Evolutionary conservation across 1,140 invertebrate genomes (phyloP).

Genomic region (Physella acuta): DNA sequence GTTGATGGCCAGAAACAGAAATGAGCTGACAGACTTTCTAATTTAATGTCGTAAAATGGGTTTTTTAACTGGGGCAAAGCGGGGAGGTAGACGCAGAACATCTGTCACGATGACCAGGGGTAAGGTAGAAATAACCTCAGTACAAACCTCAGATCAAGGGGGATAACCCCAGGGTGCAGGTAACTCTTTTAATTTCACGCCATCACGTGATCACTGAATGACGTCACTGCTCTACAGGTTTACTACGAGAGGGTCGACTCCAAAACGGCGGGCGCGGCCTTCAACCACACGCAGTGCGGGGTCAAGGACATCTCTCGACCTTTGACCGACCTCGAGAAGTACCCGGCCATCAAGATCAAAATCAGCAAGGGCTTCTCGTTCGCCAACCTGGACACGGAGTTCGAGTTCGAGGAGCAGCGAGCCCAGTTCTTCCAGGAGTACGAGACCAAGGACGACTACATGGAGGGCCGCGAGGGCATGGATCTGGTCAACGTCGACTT

Average conservation of each 20-base stretch:
- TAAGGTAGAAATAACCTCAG: too few relatives aligned
- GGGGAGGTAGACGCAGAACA: too few relatives aligned
- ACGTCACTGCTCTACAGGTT: conserved; percentile 61
- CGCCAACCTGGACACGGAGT: conserved; percentile 76
- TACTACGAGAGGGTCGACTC: conserved; percentile 85
- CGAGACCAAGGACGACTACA: conserved; percentile 81
- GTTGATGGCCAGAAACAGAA: too few relatives aligned
- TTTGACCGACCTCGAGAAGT: conserved; percentile 69
- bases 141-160: too few relatives aligned
- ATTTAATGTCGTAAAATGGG: too few relatives aligned
- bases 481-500: conserved; percentile 67
- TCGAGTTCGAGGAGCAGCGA: conserved; percentile 82
- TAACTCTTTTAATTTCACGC: too few relatives aligned
- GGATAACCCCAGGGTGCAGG: too few relatives aligned
- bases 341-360: conserved; percentile 72
- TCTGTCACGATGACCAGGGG: too few relatives aligned
- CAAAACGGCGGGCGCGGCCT: conserved; percentile 75
- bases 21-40: too few relatives aligned
- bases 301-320: conserved; percentile 79
- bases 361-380: conserved; percentile 83
- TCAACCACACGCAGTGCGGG: conserved; percentile 77
- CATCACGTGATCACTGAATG: too few relatives aligned
- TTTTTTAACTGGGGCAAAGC: too few relatives aligned
- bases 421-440: conserved; percentile 80
- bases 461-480: conserved; percentile 85